These are phyloP conservation scores for Marasmarcha lunaedactyla DNA, from an alignment of 2,888 invertebrate species.

Conservation along the genomic window DNA sequence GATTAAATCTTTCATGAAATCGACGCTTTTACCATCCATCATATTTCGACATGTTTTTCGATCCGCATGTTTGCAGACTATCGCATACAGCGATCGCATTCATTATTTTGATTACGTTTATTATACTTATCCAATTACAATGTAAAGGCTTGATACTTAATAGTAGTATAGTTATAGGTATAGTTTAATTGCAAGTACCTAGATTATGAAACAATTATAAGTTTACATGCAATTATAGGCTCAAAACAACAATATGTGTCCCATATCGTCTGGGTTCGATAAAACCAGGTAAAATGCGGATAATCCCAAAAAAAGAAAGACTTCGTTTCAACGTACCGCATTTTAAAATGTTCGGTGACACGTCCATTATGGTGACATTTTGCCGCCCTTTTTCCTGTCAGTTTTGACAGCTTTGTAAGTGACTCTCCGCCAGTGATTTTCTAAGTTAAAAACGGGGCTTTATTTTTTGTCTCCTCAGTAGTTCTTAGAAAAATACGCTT, in stretches of 20 bases:
- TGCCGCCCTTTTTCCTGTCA: conserved; percentile 67
- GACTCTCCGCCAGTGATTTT: conserved; percentile 43
- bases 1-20: conserved; percentile 51
- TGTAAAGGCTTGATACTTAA: too few species aligned
- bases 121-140: not conserved
- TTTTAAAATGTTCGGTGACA: conserved; percentile 59
- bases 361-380: conserved; percentile 67
- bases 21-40: conserved; percentile 55
- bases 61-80: conserved; percentile 53
- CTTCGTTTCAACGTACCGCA: conserved; percentile 43
- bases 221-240: too few species aligned
- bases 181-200: too few species aligned
- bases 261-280: too few species aligned
- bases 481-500: too few species aligned
- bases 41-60: conserved; percentile 59
- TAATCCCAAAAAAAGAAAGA: conserved; percentile 8
- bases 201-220: too few species aligned
- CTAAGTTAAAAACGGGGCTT: too few species aligned
- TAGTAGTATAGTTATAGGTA: too few species aligned
- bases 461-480: too few species aligned
- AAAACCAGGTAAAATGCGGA: not conserved
- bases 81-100: conserved; percentile 50
- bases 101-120: conserved; percentile 46
- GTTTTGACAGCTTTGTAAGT: conserved; percentile 65
- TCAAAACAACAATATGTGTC: too few species aligned